phyloP scores from a whole-genome alignment of 2,797 vertebrate species.

The Halcyon smyrnensis region DNA sequence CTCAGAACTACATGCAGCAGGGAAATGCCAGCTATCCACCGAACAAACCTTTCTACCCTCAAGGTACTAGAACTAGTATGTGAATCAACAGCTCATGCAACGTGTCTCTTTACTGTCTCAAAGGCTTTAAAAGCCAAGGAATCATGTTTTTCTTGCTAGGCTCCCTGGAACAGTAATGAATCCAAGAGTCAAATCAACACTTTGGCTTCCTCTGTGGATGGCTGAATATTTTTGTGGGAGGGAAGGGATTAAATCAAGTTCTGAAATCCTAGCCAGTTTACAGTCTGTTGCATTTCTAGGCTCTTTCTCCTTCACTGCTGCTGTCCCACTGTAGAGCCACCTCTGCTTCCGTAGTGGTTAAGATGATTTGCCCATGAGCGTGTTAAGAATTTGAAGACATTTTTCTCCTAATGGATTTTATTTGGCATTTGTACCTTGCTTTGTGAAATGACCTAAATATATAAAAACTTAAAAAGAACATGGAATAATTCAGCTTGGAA shows the following conservation, averaged over 20 bases:
- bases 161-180: not conserved
- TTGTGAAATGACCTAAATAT: not conserved
- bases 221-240: constrained; percentile 38
- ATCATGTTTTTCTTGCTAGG: not conserved
- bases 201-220: not conserved
- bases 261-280: not conserved
- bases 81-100: constrained; percentile 65
- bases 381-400: not conserved
- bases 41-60: constrained; percentile 90
- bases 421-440: not conserved
- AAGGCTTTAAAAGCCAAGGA: constrained; percentile 55
- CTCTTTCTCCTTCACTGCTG: not conserved
- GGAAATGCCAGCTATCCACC: constrained; percentile 89
- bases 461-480: not conserved
- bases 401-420: not conserved
- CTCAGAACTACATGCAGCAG: constrained; percentile 94
- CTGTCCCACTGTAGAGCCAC: not conserved
- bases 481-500: not conserved
- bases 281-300: not conserved
- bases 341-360: not conserved
- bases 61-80: constrained; percentile 83
- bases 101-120: constrained; percentile 62
- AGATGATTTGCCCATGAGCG: not conserved
- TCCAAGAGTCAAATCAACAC: not conserved
- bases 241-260: constrained; percentile 25